Conservation (phyloP, 2,113 vertebrate genomes). For the Cyanoderma ruficeps region DNA sequence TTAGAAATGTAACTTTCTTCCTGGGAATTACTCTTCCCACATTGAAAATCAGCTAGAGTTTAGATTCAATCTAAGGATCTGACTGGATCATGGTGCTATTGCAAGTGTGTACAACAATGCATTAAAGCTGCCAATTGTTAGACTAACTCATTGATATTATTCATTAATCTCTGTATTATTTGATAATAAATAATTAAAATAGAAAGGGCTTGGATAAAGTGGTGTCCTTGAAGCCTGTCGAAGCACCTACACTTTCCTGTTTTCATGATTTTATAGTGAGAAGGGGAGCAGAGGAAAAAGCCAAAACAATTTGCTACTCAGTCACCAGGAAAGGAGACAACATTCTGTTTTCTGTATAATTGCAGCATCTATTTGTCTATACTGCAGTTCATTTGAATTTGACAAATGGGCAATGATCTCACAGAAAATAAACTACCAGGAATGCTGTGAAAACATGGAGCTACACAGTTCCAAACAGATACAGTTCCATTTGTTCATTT, state of each 20-base stretch:
- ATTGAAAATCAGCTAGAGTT: neutral
- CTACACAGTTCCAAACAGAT: neutral
- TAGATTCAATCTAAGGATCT: neutral
- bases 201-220: neutral
- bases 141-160: neutral
- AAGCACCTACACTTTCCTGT: neutral
- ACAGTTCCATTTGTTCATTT: neutral
- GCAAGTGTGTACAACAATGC: neutral
- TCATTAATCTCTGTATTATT: neutral
- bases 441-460: neutral
- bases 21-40: neutral
- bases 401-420: neutral
- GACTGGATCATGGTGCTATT: neutral
- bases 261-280: neutral
- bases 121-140: neutral
- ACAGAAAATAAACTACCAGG: neutral
- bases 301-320: neutral
- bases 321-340: neutral
- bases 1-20: neutral
- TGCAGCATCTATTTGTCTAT: neutral
- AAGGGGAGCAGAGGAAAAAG: neutral
- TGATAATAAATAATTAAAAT: neutral
- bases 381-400: neutral
- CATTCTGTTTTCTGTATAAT: neutral
- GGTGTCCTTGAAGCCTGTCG: neutral